A percentile compares a stretch with the other conserved stretches of the same genome.
These are phyloP conservation scores for Pogonomyrmex californicus DNA, from an alignment of 1,140 invertebrate genomes.

Conservation along the genomic window DNA sequence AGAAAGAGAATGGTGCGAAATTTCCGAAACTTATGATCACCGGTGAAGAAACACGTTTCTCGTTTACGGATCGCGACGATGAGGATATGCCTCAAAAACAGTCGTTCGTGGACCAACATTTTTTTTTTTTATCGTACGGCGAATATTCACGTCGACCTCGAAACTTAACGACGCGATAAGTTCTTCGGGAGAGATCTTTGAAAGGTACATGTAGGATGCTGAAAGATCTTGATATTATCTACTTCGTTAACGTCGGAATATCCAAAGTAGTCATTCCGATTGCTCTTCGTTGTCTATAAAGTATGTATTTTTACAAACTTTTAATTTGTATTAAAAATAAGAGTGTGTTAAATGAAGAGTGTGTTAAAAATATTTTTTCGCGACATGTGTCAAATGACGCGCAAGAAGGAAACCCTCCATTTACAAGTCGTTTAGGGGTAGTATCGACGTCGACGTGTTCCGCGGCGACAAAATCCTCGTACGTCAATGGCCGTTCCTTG, in stretches of 20 bases:
- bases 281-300: not conserved
- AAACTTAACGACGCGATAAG: not conserved
- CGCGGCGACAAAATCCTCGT: slow-evolving; percentile 62
- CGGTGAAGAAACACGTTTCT: not conserved
- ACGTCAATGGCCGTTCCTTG: slow-evolving; percentile 69
- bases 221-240: not conserved
- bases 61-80: not conserved
- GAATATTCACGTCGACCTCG: not conserved
- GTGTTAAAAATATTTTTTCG: not conserved
- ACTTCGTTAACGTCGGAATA: not conserved
- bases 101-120: not conserved
- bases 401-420: slow-evolving; percentile 14
- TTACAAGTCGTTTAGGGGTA: not conserved
- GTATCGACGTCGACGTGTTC: not conserved
- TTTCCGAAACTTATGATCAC: slow-evolving; percentile 22
- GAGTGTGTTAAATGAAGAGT: no score
- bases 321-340: not conserved
- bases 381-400: not conserved
- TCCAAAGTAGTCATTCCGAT: not conserved
- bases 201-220: not conserved
- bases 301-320: not conserved
- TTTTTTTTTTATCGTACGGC: not conserved
- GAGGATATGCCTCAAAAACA: not conserved
- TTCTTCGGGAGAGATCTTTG: not conserved
- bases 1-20: not conserved